phyloP scores from a whole-genome alignment of 1,140 invertebrate genomes.

The Camponotus floridanus region DNA sequence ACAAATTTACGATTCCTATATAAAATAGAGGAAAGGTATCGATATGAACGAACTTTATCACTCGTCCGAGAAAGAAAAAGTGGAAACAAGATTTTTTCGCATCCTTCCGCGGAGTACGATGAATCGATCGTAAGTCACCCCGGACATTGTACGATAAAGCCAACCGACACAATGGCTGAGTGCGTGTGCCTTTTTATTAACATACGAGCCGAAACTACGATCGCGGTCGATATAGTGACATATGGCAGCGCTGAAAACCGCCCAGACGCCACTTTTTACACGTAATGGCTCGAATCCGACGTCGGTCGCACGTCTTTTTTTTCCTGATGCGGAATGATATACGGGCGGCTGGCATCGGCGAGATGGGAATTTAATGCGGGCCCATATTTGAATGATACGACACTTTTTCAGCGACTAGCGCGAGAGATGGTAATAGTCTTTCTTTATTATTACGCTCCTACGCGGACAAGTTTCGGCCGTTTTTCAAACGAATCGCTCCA shows the following conservation, averaged over 20 bases:
- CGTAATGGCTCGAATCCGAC: constrained; percentile 61
- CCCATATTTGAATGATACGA: constrained; percentile 61
- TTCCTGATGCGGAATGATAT: constrained; percentile 30
- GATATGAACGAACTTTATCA: constrained; percentile 26
- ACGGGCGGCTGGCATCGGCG: constrained; percentile 54
- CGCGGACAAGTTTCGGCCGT: constrained; percentile 48
- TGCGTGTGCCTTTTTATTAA: constrained; percentile 59
- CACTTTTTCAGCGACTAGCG: constrained; percentile 43
- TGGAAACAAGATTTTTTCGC: constrained; percentile 56
- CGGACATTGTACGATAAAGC: constrained; percentile 42
- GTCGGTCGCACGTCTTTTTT: constrained; percentile 54
- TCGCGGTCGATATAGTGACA: constrained; percentile 62
- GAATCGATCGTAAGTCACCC: constrained; percentile 50
- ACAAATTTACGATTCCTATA: constrained; percentile 25
- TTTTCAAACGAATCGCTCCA: constrained; percentile 35
- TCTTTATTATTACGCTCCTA: constrained; percentile 51
- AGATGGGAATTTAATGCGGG: constrained; percentile 60
- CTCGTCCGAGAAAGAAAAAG: constrained; percentile 21
- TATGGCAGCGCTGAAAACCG: constrained; percentile 55
- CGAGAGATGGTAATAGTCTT: constrained; percentile 51
- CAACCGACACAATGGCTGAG: constrained; percentile 40
- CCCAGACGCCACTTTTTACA: constrained; percentile 39
- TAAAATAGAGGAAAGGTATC: constrained; percentile 6
- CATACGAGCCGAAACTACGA: constrained; percentile 58
- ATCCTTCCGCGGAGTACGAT: neutral